These are phyloP conservation scores for Chlorodrepanis virens DNA, from an alignment of 2,113 vertebrate genomes.

Conservation along the genomic window DNA sequence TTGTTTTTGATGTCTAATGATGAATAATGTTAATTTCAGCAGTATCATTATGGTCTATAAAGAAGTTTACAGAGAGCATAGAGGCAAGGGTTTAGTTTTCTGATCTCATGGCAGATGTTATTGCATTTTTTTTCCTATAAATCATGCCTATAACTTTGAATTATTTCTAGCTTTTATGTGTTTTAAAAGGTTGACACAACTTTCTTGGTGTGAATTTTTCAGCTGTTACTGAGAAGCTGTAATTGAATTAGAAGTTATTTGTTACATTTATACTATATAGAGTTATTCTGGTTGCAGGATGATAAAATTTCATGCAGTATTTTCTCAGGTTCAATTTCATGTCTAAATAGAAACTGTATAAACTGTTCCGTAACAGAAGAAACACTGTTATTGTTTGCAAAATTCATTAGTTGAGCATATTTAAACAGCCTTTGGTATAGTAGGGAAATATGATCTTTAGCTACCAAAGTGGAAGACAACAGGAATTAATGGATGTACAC, in stretches of 20 bases:
- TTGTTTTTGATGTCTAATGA: not conserved
- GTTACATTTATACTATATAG: not conserved
- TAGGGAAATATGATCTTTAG: not conserved
- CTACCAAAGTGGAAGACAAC: not conserved
- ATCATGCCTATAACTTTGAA: not conserved
- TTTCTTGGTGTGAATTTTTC: not conserved
- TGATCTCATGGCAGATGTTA: not conserved
- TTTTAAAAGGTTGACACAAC: not conserved
- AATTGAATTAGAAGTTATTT: not conserved
- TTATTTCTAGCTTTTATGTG: not conserved
- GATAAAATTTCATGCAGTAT: not conserved
- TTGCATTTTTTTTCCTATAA: not conserved
- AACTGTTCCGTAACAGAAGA: not conserved
- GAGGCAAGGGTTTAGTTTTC: not conserved
- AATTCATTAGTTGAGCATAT: not conserved
- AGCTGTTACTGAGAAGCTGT: not conserved
- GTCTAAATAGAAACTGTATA: not conserved
- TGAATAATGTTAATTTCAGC: not conserved
- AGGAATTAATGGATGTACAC: not conserved
- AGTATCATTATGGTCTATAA: not conserved
- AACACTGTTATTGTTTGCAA: not conserved
- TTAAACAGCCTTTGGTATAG: not conserved
- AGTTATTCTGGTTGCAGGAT: not conserved
- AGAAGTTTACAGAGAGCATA: not conserved
- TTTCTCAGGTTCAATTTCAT: not conserved